Conservation (phyloP, 2,113 vertebrate genomes). For the Stictonetta naevosa region DNA sequence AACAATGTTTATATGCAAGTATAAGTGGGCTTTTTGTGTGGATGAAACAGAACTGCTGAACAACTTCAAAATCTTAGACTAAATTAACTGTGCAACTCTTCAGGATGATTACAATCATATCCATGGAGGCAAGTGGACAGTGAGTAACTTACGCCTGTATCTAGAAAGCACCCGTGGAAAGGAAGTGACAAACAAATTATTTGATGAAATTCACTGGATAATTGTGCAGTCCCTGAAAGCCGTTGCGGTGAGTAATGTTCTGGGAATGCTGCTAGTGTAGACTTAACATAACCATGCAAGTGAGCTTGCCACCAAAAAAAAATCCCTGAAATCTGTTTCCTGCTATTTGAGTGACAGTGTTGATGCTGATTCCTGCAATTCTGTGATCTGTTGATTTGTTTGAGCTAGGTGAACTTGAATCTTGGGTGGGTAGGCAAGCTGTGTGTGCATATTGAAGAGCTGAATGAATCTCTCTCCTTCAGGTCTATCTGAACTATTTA, state of each 20-base stretch:
- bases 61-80: background rate
- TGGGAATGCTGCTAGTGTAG: background rate
- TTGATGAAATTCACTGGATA: constrained; percentile 98
- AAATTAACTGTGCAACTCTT: background rate
- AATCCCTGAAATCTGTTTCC: background rate
- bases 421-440: background rate
- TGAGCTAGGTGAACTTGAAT: background rate
- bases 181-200: constrained; percentile 92
- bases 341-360: background rate
- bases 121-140: constrained; percentile 97
- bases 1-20: background rate
- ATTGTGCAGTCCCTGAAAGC: constrained; percentile 97
- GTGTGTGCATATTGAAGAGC: background rate
- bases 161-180: constrained; percentile 95
- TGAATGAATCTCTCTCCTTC: background rate
- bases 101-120: constrained; percentile 99
- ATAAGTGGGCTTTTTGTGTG: background rate
- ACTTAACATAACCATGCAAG: background rate
- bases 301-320: background rate
- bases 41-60: background rate
- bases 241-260: constrained; percentile 86
- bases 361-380: background rate
- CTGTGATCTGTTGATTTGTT: background rate
- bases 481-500: constrained; percentile 2
- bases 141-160: constrained; percentile 93